A percentile compares a stretch with the other conserved stretches of the same genome.
Conservation (phyloP, 1,140 invertebrate species). For the Samia ricini region DNA sequence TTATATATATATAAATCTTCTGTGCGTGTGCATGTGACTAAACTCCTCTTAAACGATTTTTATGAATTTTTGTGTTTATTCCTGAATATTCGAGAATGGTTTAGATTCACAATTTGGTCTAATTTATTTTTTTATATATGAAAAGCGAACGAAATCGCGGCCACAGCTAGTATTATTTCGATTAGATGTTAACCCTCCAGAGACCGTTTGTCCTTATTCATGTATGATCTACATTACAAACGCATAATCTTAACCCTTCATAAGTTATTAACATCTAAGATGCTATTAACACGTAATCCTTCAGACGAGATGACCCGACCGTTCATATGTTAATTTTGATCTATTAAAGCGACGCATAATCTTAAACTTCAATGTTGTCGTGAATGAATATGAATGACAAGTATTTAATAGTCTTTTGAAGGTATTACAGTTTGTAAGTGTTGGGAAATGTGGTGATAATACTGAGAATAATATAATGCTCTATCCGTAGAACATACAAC, state of each 20-base stretch:
- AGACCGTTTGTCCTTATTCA: slow-evolving; percentile 39
- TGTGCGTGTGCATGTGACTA: too few relatives aligned
- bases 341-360: slow-evolving; percentile 53
- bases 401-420: slow-evolving; percentile 22
- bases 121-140: too few relatives aligned
- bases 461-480: too few relatives aligned
- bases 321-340: slow-evolving; percentile 58
- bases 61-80: too few relatives aligned
- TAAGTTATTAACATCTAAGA: slow-evolving; percentile 58
- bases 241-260: slow-evolving; percentile 53
- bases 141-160: too few relatives aligned
- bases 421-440: neutral
- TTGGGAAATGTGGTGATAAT: neutral
- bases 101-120: too few relatives aligned
- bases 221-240: slow-evolving; percentile 55
- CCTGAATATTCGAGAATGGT: too few relatives aligned
- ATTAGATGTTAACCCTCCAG: slow-evolving; percentile 35
- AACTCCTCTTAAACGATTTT: too few relatives aligned
- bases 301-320: slow-evolving; percentile 42
- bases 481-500: too few relatives aligned
- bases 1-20: too few relatives aligned
- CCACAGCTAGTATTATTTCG: too few relatives aligned
- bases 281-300: slow-evolving; percentile 60
- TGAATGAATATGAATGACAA: slow-evolving; percentile 54
- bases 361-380: slow-evolving; percentile 38